Evolutionary conservation across 2,888 invertebrate species (phyloP).

Genomic region (Brachynemurus nebulosus): DNA sequence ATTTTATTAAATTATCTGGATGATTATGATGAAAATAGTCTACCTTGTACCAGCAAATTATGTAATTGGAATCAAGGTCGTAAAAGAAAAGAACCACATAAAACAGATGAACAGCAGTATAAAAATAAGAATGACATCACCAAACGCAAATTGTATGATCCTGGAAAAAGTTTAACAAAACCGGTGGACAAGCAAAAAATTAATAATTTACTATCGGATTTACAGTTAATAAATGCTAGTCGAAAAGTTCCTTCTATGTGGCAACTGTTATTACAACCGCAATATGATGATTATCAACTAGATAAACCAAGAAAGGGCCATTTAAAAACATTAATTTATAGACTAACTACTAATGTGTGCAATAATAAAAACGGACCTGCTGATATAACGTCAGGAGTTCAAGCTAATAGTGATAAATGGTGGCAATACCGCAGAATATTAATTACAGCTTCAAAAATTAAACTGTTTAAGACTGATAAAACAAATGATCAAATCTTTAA

Average conservation of each 20-base stretch:
- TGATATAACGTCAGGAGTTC: conserved; percentile 12
- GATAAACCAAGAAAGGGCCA: conserved; percentile 11
- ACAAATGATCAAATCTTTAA: conserved; percentile 13
- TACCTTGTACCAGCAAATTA: conserved; percentile 15
- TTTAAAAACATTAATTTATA: conserved; percentile 13
- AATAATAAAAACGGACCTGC: conserved; percentile 10
- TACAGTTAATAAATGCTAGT: conserved; percentile 11
- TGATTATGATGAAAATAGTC: conserved; percentile 12
- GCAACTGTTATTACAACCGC: conserved; percentile 13
- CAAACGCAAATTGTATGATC: conserved; percentile 10
- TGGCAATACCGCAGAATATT: conserved; percentile 15
- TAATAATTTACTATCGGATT: conserved; percentile 11
- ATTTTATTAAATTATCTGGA: conserved; percentile 12
- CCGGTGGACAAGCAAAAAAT: conserved; percentile 12
- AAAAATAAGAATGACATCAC: conserved; percentile 9
- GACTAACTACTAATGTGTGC: conserved; percentile 11
- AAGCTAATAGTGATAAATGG: conserved; percentile 13
- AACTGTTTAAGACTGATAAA: conserved; percentile 11
- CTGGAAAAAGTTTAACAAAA: conserved; percentile 10
- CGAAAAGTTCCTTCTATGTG: conserved; percentile 13
- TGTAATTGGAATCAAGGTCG: conserved; percentile 17
- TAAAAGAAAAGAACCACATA: conserved; percentile 13
- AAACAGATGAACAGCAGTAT: conserved; percentile 12
- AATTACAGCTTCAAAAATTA: conserved; percentile 17
- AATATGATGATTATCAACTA: conserved; percentile 15